Conservation (phyloP, 2,888 invertebrate species). For the Drosophila kuntzei region DNA sequence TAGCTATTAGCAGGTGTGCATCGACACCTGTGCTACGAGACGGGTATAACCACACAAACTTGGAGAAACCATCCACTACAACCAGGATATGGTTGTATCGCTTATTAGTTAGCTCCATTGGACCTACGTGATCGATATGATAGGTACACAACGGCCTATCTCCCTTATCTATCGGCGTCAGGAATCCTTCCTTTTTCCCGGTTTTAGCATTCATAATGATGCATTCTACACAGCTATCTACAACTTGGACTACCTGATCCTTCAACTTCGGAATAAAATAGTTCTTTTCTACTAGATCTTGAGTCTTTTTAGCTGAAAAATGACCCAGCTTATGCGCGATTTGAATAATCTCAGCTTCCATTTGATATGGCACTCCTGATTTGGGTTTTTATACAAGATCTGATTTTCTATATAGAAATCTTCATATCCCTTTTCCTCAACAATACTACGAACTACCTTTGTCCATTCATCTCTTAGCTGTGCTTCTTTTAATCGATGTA, state of each 20-base stretch:
- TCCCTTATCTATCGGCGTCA: constrained; percentile 27
- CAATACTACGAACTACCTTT: neutral
- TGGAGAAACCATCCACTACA: constrained; percentile 5
- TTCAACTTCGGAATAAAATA: constrained; percentile 19
- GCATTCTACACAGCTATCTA: constrained; percentile 10
- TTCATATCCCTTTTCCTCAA: constrained; percentile 2
- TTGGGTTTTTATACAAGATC: constrained; percentile 21
- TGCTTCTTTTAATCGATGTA: constrained; percentile 13
- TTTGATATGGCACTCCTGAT: constrained; percentile 15
- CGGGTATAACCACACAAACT: constrained; percentile 3
- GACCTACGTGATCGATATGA: constrained; percentile 31
- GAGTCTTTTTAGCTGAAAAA: constrained; percentile 8
- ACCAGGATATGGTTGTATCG: constrained; percentile 18
- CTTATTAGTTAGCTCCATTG: constrained; percentile 24
- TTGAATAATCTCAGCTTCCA: constrained; percentile 16
- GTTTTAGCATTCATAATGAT: constrained; percentile 9
- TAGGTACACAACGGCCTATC: constrained; percentile 13
- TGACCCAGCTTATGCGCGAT: constrained; percentile 16
- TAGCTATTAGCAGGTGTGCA: too few species aligned
- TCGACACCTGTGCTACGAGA: neutral
- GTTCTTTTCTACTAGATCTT: constrained; percentile 11
- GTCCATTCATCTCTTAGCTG: constrained; percentile 22
- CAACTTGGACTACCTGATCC: neutral
- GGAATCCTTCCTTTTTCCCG: constrained; percentile 18
- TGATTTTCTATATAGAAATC: constrained; percentile 25